These are phyloP conservation scores for Scolanthus callimorphus DNA, from an alignment of 92 coral and sea anemone species.

Conservation along the genomic window DNA sequence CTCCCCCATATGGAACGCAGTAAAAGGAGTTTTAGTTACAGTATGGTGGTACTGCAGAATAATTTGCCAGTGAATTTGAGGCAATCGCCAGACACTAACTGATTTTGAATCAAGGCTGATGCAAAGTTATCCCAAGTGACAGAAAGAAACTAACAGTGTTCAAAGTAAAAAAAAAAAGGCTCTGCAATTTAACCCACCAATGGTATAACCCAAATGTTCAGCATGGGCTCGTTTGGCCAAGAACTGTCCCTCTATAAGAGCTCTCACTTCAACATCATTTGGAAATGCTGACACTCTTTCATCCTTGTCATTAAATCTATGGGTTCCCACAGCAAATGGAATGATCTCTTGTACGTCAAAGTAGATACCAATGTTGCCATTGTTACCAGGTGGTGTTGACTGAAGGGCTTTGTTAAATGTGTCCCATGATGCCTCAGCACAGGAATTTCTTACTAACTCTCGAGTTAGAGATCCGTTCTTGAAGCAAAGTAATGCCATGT, in stretches of 20 bases:
- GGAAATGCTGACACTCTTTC: constrained; percentile 65
- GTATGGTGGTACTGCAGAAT: no score
- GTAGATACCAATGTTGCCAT: constrained; percentile 95
- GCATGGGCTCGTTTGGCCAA: constrained; percentile 97
- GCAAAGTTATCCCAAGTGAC: no score
- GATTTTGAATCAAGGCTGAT: no score
- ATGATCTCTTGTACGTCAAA: constrained; percentile 89
- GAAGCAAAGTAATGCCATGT: constrained; percentile 95
- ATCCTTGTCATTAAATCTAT: constrained; percentile 68
- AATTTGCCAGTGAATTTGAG: no score
- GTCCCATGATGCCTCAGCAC: constrained; percentile 88
- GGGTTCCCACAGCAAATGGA: constrained; percentile 89
- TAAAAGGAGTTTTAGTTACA: no score
- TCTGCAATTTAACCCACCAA: constrained; percentile 52
- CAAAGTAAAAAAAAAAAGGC: neutral
- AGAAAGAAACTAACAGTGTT: no score
- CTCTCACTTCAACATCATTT: constrained; percentile 83
- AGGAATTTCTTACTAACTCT: constrained; percentile 74
- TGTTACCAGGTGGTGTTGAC: constrained; percentile 77
- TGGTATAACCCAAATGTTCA: constrained; percentile 74
- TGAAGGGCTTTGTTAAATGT: constrained; percentile 58
- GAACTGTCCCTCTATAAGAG: constrained; percentile 90
- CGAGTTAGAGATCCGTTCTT: constrained; percentile 95
- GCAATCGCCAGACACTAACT: no score
- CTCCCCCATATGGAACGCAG: no score